These are phyloP conservation scores for Cliona cf. orientalis DNA, from an alignment of 37 sponge, comb jelly and placozoan genomes.

Conservation along the genomic window DNA sequence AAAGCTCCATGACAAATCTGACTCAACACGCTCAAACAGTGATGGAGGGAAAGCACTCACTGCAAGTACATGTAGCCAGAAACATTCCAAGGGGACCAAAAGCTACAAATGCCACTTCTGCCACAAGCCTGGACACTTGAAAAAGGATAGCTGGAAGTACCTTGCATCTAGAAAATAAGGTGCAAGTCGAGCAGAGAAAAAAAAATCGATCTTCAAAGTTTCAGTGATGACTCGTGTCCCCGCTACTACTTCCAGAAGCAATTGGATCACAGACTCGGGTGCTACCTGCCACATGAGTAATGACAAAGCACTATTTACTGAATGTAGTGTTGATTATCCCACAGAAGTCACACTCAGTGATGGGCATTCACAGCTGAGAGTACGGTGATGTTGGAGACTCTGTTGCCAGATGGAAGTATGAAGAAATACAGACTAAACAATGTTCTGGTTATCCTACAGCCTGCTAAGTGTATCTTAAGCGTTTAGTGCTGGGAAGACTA, in stretches of 20 bases:
- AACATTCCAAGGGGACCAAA: neutral
- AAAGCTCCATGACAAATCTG: too few relatives aligned
- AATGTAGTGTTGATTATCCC: too few relatives aligned
- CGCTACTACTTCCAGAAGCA: too few relatives aligned
- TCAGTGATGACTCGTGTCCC: too few relatives aligned
- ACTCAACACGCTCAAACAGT: too few relatives aligned
- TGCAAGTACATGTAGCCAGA: too few relatives aligned
- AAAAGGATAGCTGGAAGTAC: neutral
- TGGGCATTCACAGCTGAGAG: conserved; percentile 17
- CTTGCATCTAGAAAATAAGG: conserved; percentile 5
- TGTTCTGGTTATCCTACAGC: conserved; percentile 41
- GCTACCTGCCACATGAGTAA: too few relatives aligned
- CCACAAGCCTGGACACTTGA: conserved; percentile 14
- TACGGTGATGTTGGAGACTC: conserved; percentile 4
- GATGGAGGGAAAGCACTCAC: too few relatives aligned
- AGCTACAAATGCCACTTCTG: conserved; percentile 8
- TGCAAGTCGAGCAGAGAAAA: neutral
- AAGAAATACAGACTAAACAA: conserved; percentile 19
- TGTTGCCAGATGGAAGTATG: conserved; percentile 30
- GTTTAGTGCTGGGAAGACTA: conserved; percentile 18
- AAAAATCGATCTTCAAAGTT: too few relatives aligned
- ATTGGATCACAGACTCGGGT: too few relatives aligned
- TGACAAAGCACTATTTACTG: too few relatives aligned
- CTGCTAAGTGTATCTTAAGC: conserved; percentile 45
- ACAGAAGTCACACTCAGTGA: conserved; percentile 8